A percentile compares a stretch with the other conserved stretches of the same genome.
Evolutionary conservation across 2,888 invertebrate species (phyloP).

Genomic region (Incurvaria masculella): DNA sequence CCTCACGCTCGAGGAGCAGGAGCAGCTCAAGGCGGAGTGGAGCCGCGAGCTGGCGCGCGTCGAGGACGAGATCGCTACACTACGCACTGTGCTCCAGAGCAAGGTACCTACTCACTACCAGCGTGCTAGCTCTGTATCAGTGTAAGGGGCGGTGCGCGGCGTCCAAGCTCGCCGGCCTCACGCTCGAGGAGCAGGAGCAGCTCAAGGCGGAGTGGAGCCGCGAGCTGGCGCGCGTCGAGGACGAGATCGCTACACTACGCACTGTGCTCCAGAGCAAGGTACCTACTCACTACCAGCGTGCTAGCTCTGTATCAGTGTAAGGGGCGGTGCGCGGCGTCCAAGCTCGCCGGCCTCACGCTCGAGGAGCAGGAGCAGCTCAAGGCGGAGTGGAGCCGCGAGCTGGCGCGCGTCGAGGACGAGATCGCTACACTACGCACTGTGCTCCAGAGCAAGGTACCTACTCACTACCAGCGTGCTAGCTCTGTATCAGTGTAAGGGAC

Average conservation of each 20-base stretch:
- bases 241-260: slow-evolving; percentile 93
- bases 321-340: slow-evolving; percentile 31
- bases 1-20: slow-evolving; percentile 75
- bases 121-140: no score
- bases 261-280: slow-evolving; percentile 91
- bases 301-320: slow-evolving; percentile 46
- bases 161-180: slow-evolving; percentile 67
- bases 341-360: slow-evolving; percentile 68
- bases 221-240: slow-evolving; percentile 76
- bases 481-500: slow-evolving; percentile 46
- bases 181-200: slow-evolving; percentile 76
- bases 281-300: slow-evolving; percentile 36
- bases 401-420: slow-evolving; percentile 87
- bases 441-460: slow-evolving; percentile 78
- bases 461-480: no score
- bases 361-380: slow-evolving; percentile 81
- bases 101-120: slow-evolving; percentile 69
- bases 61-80: slow-evolving; percentile 95
- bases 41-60: slow-evolving; percentile 70
- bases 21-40: slow-evolving; percentile 81
- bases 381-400: slow-evolving; percentile 78
- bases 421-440: slow-evolving; percentile 94
- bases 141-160: no score
- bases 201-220: slow-evolving; percentile 83
- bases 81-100: slow-evolving; percentile 89